These are phyloP conservation scores for Pterois miles DNA, from an alignment of 2,797 vertebrate species.

Conservation along the genomic window DNA sequence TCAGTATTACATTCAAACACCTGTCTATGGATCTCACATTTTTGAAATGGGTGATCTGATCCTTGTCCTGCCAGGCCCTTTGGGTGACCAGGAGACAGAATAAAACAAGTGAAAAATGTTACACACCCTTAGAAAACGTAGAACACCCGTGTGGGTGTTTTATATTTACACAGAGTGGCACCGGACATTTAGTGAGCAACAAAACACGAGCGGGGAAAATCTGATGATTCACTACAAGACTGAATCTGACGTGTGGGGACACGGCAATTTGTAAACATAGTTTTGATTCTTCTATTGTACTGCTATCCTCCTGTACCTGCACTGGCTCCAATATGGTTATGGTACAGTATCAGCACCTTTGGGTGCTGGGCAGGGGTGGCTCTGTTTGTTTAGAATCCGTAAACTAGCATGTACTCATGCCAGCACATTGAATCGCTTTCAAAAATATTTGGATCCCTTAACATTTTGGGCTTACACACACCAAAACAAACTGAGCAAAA, in stretches of 20 bases:
- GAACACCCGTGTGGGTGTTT: constrained; percentile 24
- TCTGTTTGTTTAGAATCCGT: constrained; percentile 11
- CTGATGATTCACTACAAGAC: constrained; percentile 29
- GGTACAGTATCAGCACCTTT: constrained; percentile 5
- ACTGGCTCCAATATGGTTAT: constrained; percentile 27
- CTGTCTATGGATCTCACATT: constrained; percentile 67
- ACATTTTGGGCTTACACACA: constrained; percentile 4
- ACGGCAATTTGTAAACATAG: constrained; percentile 64
- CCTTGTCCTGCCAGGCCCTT: constrained; percentile 49
- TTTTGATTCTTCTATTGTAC: constrained; percentile 57
- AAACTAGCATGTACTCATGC: constrained; percentile 17
- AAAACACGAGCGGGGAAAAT: constrained; percentile 18
- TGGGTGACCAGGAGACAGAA: constrained; percentile 39
- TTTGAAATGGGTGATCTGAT: constrained; percentile 51
- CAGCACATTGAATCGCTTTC: neutral
- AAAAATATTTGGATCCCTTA: constrained; percentile 36
- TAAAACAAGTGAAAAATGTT: constrained; percentile 53
- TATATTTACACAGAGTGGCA: constrained; percentile 72
- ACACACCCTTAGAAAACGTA: constrained; percentile 51
- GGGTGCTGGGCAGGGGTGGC: neutral
- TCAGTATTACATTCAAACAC: constrained; percentile 83
- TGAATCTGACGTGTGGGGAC: constrained; percentile 36
- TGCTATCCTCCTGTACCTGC: constrained; percentile 53
- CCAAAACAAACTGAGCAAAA: constrained; percentile 5
- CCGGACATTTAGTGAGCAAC: constrained; percentile 37